Conservation (phyloP, 2,113 vertebrate species). For the Noturus placidus region DNA sequence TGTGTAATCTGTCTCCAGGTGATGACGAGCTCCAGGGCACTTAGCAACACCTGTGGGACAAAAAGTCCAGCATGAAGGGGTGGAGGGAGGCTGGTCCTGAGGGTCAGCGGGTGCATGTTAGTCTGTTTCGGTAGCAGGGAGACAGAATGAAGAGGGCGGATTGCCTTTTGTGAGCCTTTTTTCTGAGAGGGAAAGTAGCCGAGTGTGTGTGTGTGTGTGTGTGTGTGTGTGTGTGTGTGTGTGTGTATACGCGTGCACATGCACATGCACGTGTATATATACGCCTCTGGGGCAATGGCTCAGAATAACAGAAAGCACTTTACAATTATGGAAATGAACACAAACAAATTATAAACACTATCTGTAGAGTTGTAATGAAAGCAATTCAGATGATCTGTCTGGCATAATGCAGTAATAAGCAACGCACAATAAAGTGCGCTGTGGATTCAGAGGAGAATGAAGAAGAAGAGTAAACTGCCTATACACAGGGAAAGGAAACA, state of each 20-base stretch:
- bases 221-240: not conserved
- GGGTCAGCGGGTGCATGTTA: not conserved
- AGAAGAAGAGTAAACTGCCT: constrained; percentile 7
- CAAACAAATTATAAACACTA: constrained; percentile 27
- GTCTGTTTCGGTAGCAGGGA: not conserved
- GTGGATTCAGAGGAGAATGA: not conserved
- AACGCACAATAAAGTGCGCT: not conserved
- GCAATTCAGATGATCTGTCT: constrained; percentile 4
- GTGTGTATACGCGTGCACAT: not conserved
- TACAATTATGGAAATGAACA: constrained; percentile 30
- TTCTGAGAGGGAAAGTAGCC: not conserved
- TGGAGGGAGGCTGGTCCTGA: not conserved
- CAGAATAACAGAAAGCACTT: constrained; percentile 21
- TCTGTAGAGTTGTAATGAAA: constrained; percentile 17
- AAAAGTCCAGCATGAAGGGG: not conserved
- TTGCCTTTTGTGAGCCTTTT: not conserved
- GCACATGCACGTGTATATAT: not conserved
- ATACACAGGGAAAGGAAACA: not conserved
- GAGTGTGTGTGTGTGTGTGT: not conserved
- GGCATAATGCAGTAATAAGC: not conserved
- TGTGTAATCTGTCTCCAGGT: constrained; percentile 37
- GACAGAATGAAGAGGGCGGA: not conserved
- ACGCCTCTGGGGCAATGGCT: not conserved
- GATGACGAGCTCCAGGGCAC: constrained; percentile 16
- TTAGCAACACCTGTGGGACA: constrained; percentile 29